Base-by-base conservation (phyloP, 2,888 invertebrate genomes). In the Brachynemurus nebulosus region DNA sequence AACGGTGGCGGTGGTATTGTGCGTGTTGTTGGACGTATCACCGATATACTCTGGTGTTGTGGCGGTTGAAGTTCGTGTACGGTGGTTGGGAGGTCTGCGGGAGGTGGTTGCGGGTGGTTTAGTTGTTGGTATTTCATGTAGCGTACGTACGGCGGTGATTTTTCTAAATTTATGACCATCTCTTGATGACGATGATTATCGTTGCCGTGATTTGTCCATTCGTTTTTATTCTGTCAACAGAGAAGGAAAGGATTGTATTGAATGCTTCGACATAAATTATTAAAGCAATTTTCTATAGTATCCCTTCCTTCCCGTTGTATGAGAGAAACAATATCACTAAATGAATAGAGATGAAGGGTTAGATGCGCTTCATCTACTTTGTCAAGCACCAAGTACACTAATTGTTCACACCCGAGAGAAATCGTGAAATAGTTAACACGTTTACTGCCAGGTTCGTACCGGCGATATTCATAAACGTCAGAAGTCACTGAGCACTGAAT, bases 141-240 rank as follows among this genome's bases (percentile, higher is more conserved):
- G n/a, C n/a, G n/a, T n/a, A n/a, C n/a, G n/a, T n/a, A n/a, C n/a
- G n/a, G n/a, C n/a, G n/a, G n/a, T n/a, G n/a, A n/a, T n/a, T n/a
- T n/a, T n/a, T n/a, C n/a, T n/a, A n/a, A n/a, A n/a, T n/a, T n/a
- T n/a, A n/a, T n/a, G n/a, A n/a, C n/a, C n/a, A 19, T 19, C 9
- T 37, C 17, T 3, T 20, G 37, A 19, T 37, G 19, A 2, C 20
- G 20, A n/a, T 37, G 37, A 19, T 23, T 44, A 19, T 37, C 37
- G 30, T 11, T 38, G 30, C 17, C 27, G 16, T 37, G 53, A 56
- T 58, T 60, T 60, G 65, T 64, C 59, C 68, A 67, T 64, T 66
- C 63, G 54, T 44, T 55, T 62, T 59, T 63, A 56, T 64, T 74
- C 77, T 76, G 76, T 71, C 73, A 74, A 77, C 74, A 76, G 71